Conservation (phyloP, 2,888 invertebrate species). For the Phengaris arion region DNA sequence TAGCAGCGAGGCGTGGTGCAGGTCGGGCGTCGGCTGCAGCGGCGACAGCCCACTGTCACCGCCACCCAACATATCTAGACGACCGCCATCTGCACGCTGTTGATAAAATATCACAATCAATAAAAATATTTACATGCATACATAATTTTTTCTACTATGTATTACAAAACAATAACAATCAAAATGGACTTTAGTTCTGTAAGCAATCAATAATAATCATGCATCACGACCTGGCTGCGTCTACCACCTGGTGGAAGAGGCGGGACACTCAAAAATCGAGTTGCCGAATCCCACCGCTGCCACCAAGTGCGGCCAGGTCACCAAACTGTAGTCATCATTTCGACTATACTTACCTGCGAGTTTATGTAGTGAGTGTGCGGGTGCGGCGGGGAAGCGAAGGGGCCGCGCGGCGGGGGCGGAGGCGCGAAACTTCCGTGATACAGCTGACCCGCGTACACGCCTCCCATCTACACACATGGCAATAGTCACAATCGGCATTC, state of each 20-base stretch:
- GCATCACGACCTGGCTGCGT: background rate
- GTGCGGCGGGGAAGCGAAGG: conserved; percentile 66
- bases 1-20: conserved; percentile 64
- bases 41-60: conserved; percentile 60
- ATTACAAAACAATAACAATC: conserved; percentile 15
- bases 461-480: conserved; percentile 60
- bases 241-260: background rate
- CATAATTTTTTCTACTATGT: background rate
- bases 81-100: conserved; percentile 61
- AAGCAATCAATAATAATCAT: background rate
- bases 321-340: background rate
- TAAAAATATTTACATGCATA: background rate
- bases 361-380: conserved; percentile 63
- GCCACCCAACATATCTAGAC: conserved; percentile 57
- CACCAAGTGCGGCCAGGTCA: background rate
- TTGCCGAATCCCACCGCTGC: background rate
- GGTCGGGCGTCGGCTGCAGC: conserved; percentile 55
- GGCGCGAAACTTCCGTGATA: conserved; percentile 61
- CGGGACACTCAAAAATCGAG: too few relatives aligned
- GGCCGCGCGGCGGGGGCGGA: conserved; percentile 59
- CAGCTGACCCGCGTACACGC: conserved; percentile 70
- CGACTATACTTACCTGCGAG: conserved; percentile 55
- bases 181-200: conserved; percentile 11
- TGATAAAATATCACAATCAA: background rate
- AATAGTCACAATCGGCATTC: conserved; percentile 25